Conservation (phyloP, 2,797 vertebrate species). For the Leucoraja ocellata region DNA sequence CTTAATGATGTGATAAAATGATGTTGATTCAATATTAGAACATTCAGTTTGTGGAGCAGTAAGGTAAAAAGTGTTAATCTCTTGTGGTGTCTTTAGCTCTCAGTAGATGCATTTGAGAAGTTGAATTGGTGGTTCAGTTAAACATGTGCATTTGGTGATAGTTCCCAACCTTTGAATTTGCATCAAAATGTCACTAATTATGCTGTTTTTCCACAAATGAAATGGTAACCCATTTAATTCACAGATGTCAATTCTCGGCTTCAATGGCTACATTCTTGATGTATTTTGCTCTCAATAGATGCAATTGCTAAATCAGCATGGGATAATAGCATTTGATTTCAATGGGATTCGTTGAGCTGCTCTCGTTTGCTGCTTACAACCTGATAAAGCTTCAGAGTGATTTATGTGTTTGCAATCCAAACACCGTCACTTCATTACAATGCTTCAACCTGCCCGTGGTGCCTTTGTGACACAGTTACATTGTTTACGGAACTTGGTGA, state of each 20-base stretch:
- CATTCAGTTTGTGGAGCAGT: neutral
- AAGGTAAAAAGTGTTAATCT: neutral
- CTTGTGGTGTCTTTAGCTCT: neutral
- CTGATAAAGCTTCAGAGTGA: neutral
- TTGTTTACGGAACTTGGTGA: neutral
- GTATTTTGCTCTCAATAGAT: neutral
- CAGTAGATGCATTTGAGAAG: neutral
- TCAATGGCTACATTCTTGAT: neutral
- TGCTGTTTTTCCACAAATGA: neutral
- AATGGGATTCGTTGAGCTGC: neutral
- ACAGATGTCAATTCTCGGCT: neutral
- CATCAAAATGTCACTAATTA: neutral
- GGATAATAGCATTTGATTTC: neutral
- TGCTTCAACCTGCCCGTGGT: neutral
- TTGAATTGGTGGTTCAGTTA: neutral
- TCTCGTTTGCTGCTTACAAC: neutral
- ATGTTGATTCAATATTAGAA: neutral
- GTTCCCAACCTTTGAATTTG: neutral
- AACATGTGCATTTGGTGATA: neutral
- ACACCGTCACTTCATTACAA: neutral
- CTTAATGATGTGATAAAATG: neutral
- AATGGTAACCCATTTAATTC: neutral
- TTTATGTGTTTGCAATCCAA: neutral
- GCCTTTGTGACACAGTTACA: neutral
- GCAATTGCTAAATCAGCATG: neutral